These are phyloP conservation scores for Bombus waltoni DNA, from an alignment of 1,140 invertebrate species.

Conservation along the genomic window DNA sequence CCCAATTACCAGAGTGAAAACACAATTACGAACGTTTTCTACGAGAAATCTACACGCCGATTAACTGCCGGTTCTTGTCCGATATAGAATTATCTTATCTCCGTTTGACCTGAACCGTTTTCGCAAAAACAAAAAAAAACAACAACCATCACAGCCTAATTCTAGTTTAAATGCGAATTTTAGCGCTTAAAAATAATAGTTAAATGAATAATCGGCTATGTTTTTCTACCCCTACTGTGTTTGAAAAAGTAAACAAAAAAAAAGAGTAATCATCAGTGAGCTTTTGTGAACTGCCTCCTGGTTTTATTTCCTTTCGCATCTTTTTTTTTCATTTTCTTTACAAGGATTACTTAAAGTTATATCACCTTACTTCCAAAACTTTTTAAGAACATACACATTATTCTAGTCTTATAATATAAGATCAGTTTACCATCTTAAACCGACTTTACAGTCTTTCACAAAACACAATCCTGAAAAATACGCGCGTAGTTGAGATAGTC, in stretches of 20 bases:
- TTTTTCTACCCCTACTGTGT: conserved; percentile 72
- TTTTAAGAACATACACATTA: neutral
- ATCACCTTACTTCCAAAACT: neutral
- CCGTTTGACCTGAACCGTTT: conserved; percentile 60
- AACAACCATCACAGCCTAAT: conserved; percentile 58
- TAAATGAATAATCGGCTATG: conserved; percentile 74
- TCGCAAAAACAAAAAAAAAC: conserved; percentile 40
- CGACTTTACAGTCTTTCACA: conserved; percentile 20
- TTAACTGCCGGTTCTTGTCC: conserved; percentile 75
- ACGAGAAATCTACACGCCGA: conserved; percentile 70
- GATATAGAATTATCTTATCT: conserved; percentile 56
- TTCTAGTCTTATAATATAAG: conserved; percentile 4
- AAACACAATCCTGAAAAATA: conserved; percentile 24
- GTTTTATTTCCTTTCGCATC: conserved; percentile 58
- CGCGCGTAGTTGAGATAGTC: neutral
- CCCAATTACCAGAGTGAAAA: conserved; percentile 76
- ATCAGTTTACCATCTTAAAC: conserved; percentile 17
- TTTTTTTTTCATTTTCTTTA: conserved; percentile 49
- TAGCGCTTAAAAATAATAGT: conserved; percentile 75
- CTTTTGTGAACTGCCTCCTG: conserved; percentile 45
- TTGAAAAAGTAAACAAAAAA: conserved; percentile 58
- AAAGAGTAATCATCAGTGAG: conserved; percentile 49
- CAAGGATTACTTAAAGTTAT: conserved; percentile 39
- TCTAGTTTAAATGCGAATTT: conserved; percentile 70
- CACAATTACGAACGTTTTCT: conserved; percentile 69